Conservation (phyloP, 2,113 vertebrate species). For the Shinisaurus crocodilurus region DNA sequence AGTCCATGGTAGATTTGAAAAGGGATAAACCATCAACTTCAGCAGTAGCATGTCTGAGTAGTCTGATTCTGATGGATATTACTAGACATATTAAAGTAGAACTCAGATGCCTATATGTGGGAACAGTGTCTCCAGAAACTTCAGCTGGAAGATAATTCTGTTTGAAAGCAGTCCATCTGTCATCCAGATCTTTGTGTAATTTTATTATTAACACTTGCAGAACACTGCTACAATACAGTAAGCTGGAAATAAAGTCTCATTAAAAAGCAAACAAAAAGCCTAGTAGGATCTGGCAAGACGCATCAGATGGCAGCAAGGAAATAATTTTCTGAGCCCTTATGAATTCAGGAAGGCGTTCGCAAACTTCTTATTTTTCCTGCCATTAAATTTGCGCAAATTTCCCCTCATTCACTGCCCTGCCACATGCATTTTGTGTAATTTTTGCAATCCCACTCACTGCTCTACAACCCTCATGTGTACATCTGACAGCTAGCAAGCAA, state of each 20-base stretch:
- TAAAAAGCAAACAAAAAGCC: not conserved
- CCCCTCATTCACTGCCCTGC: no score
- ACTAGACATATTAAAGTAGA: not conserved
- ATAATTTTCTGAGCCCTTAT: not conserved
- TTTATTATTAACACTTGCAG: not conserved
- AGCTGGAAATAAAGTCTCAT: not conserved
- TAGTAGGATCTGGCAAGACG: not conserved
- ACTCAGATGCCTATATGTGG: rapidly evolving
- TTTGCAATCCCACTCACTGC: no score
- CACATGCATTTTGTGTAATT: no score
- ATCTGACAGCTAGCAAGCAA: no score
- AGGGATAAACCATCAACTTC: not conserved
- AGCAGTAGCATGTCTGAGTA: not conserved
- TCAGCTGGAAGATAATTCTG: not conserved
- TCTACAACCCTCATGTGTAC: no score
- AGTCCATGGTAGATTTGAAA: not conserved
- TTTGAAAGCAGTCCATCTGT: slow-evolving; percentile 46
- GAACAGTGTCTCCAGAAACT: slow-evolving; percentile 20
- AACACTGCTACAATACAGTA: not conserved
- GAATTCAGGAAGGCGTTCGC: not conserved
- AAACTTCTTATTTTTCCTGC: no score
- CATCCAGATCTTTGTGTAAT: slow-evolving; percentile 10
- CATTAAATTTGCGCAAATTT: no score
- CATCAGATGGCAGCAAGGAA: not conserved
- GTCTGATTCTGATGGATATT: not conserved